A percentile compares a stretch with the other conserved stretches of the same genome.
phyloP scores from a whole-genome alignment of 2,797 vertebrate species.

The Enteromius fasciolatus region DNA sequence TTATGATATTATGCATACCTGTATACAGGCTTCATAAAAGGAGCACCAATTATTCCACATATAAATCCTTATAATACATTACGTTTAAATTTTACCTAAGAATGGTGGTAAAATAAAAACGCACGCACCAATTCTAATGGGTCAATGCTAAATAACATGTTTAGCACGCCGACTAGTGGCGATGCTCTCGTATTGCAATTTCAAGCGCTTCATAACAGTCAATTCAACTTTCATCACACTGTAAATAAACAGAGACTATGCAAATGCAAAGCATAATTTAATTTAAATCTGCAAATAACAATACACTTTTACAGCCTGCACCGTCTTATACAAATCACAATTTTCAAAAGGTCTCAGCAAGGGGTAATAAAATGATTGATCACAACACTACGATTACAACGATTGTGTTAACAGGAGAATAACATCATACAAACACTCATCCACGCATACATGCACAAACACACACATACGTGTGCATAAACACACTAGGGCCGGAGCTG shows the following conservation, averaged over 20 bases:
- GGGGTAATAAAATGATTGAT: constrained; percentile 32
- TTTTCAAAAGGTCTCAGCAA: constrained; percentile 76
- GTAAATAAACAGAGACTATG: constrained; percentile 1
- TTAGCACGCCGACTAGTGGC: constrained; percentile 40
- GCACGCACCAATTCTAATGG: neutral
- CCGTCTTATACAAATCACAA: constrained; percentile 80
- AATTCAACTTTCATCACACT: neutral
- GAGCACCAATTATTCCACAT: neutral
- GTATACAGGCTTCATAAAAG: neutral
- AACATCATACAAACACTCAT: constrained; percentile 53
- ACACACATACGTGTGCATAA: constrained; percentile 34
- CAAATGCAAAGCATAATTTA: constrained; percentile 62
- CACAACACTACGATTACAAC: constrained; percentile 39
- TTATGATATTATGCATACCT: neutral
- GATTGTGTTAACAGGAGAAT: constrained; percentile 49
- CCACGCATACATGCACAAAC: constrained; percentile 40
- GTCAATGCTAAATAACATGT: neutral
- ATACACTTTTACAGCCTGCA: constrained; percentile 69
- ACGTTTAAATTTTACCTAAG: neutral
- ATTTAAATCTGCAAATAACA: constrained; percentile 78
- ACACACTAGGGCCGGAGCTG: constrained; percentile 5
- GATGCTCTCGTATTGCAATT: neutral
- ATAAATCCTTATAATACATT: neutral
- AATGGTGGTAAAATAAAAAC: neutral
- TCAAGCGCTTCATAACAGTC: neutral